Evolutionary conservation across 2,797 vertebrate species (phyloP), one percentile per base, ranked within the genome.

Genomic region (Acanthurus tractus): DNA sequence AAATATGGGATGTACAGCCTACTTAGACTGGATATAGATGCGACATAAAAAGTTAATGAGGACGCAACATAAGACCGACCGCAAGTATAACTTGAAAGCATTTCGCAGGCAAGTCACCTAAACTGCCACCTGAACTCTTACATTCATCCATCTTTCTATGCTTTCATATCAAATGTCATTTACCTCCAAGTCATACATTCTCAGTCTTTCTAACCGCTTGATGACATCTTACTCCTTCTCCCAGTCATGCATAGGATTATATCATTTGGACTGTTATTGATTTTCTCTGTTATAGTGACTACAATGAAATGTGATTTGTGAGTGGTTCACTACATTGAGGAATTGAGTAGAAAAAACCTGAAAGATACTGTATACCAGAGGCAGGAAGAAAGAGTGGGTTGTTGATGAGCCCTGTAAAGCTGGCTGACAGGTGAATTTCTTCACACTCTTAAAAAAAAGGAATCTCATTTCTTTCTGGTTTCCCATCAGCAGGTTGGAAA

Each of bases 11-110:
- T 90, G 83, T 48, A 62, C 65, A 84, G 78, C 61, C 77, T 48
- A 52, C 52, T 29, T 68, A 17, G 70, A 80, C 66, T 58, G 45
- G 78, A 76, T 65, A 80, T 15, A 78, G 52, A 84, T 82, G 81
- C 29, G 5, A 84, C 81, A 83, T 52, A 70, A 78, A 91, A 88
- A 66, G 72, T 82, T 79, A 87, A 89, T 79, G 73, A 72, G 70
- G 63, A 75, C 44, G 45, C 64, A 75, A 68, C n/a, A 48, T 50
- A 64, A 83, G 68, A 45, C 29, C 44, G 64, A 76, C 81, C 56
- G 63, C 72, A 73, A 65, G 70, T 6, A 13, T 18, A 45, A 70
- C 52, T 57, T 69, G 42, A 77, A 57, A 76, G 61, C 40, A 52
- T 65, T 84, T 48, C 3, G 54, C 61, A 73, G 70, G 61, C 25